Base-by-base conservation (phyloP, 2,888 invertebrate genomes). In the Calameuta pallipes region DNA sequence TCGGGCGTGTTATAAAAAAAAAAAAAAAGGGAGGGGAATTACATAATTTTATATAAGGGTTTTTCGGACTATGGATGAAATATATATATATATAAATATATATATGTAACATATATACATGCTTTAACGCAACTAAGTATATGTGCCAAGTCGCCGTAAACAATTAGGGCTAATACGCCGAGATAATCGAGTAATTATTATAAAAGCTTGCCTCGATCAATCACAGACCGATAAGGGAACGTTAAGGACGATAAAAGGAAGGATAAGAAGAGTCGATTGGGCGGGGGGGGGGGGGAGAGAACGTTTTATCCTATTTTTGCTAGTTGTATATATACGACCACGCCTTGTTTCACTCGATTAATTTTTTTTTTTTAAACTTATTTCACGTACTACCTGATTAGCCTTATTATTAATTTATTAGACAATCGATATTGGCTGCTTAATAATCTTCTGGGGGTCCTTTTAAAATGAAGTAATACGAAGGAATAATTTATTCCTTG, bases 201-300 rank as follows among this genome's bases (percentile, higher is more conserved):
- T 91, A 89, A 91, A 89, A 90, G 90, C 90, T 80, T 80, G 71
- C 79, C 80, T 84, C 88, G 87, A 91, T 90, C 90, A 90, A 90
- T 90, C 90, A 90, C 88, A 77, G 78, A 78, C 78, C 83, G 88
- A 88, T 89, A 88, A 87, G 84, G 75, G 41, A 41, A 41, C 41
- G 41, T 41, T 41, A 41, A 41, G 41, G 41, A 41, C 41, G 41
- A 41, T 41, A 15, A 41, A 41, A 41, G 41, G 41, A 41, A 41
- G 41, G 41, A 41, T 41, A 41, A 41, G 41, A 41, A 41, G 41
- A 15, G 41, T 41, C 41, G 15, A 41, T 15, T 41, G 41, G 41
- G 41, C 1, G 15, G 41, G 0, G 15, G 41, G 4, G 4, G 4
- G 13, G 15, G 3, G 15, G 4, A 1, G 1, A 6, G 15, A 15